Evolutionary conservation across 2,888 invertebrate species (phyloP), one percentile per base, ranked within the genome.

Genomic region (Slavum lentiscoides): DNA sequence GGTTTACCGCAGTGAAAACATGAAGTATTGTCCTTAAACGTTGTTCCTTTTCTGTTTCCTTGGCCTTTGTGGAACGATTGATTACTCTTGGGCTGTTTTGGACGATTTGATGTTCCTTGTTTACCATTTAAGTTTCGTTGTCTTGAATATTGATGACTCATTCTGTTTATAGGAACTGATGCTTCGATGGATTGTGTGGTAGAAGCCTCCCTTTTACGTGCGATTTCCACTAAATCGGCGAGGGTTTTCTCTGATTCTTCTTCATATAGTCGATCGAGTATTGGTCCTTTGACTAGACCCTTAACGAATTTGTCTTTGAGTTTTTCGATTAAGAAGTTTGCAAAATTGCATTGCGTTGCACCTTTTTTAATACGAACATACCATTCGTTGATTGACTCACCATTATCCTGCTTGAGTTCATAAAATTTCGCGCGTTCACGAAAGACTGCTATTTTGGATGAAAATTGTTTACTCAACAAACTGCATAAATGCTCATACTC

Each of bases 251-350:
- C 13, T 19, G 53, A 19, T 17, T 72, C 61, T 9, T 72, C 59
- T 7, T 72, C 72, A 1, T n/a, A 72, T 21, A 73, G 17, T 1
- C 72, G 30, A 19, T 61, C 72, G 3, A 73, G 1, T 59, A 73
- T 73, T 17, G n/a, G 72, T 17, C 21, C 72, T 61, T 59, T 59
- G 15, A 0, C 0, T 0, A 73, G 3, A 0, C 61, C 72, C 8
- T 59, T 73, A 0, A 61, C 72, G 55, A 73, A 73, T 19, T 73
- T 61, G 19, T 73, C 61, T 39, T 73, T 43, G 2, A 73, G 17
- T 21, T 7, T 43, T 8, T 61, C 72, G n/a, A 21, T 1, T 0
- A 72, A n/a, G 8, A 58, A 23, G 3, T 2, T 21, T 3, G 59
- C 61, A 6, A 73, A 61, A 0, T 23, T 21, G 43, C 72, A 73